phyloP scores from a whole-genome alignment of 2,113 vertebrate genomes.

The human (Homo sapiens) region GRCh38 chr3:118245001-118245500 shows the following conservation, averaged over 20 bases:
- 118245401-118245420: not conserved
- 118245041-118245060: not conserved
- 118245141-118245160: not conserved
- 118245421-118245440: not conserved
- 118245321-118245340: accelerated
- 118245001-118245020: not conserved
- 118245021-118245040: not conserved
- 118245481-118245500: not conserved
- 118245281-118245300: not conserved
- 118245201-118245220: not conserved
- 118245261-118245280: not conserved
- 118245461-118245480: not conserved
- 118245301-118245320: not conserved
- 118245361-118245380: not conserved
- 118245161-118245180: not conserved
- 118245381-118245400: not conserved
- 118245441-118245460: not conserved
- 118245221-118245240: not conserved
- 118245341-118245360: not conserved
- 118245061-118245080: not conserved
- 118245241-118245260: not conserved
- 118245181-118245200: not conserved
- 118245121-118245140: not conserved
- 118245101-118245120: not conserved
- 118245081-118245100: not conserved